phyloP scores from a whole-genome alignment of 35 echinoderm and acorn worm genomes.

The Apostichopus californicus region DNA sequence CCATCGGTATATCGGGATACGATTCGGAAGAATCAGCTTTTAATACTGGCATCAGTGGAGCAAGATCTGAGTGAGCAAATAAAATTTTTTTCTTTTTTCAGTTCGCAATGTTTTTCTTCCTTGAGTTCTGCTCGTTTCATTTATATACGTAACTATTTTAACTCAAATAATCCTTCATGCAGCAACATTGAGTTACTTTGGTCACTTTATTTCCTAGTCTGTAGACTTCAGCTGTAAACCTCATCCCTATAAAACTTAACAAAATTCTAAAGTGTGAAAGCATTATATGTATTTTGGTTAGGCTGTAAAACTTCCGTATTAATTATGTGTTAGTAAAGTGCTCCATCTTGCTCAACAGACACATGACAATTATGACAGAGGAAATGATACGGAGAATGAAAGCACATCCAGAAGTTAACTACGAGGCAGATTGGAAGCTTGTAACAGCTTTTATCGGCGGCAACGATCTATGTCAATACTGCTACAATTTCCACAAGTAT shows the following conservation, averaged over 20 bases:
- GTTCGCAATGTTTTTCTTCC: no score
- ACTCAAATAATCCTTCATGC: no score
- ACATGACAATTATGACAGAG: slow-evolving; percentile 16
- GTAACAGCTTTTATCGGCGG: slow-evolving; percentile 53
- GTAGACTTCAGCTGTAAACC: no score
- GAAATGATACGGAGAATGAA: slow-evolving; percentile 58
- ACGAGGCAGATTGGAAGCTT: slow-evolving; percentile 54
- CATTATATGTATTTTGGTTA: background rate
- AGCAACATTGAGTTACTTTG: no score
- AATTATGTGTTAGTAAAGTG: background rate
- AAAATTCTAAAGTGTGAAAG: no score
- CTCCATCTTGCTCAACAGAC: background rate
- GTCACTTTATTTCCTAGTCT: no score
- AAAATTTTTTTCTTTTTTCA: background rate
- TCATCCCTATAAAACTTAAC: no score
- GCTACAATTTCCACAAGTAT: slow-evolving; percentile 23
- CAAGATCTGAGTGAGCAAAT: slow-evolving; percentile 20
- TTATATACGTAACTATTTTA: no score
- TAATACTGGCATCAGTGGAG: slow-evolving; percentile 46
- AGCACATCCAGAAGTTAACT: slow-evolving; percentile 17
- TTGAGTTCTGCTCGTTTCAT: no score
- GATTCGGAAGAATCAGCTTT: background rate
- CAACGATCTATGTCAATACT: slow-evolving; percentile 57
- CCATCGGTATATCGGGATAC: slow-evolving; percentile 11
- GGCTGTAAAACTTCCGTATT: background rate